Percentiles rank a stretch among this genome's conserved stretches.
Evolutionary conservation across 2,888 invertebrate species (phyloP).

Genomic region (Eristalis tenax): DNA sequence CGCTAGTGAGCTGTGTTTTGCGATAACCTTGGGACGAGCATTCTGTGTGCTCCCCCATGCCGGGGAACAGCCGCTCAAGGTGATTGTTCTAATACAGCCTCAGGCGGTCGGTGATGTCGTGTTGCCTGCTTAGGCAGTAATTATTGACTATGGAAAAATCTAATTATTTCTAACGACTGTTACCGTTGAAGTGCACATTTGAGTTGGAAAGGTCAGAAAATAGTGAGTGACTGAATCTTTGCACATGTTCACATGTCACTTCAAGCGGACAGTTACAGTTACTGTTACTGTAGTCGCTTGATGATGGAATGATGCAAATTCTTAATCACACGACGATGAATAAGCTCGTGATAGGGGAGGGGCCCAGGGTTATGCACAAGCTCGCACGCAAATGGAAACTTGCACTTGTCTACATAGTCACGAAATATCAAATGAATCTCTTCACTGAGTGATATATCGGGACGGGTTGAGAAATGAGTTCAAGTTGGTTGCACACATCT

Average conservation of each 20-base stretch:
- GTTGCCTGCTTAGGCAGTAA: slow-evolving; percentile 27
- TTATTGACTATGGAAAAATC: slow-evolving; percentile 29
- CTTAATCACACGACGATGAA: not conserved
- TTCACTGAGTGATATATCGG: not conserved
- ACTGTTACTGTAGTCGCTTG: not conserved
- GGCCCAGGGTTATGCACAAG: not conserved
- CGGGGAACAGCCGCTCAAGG: slow-evolving; percentile 15
- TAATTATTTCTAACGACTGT: slow-evolving; percentile 28
- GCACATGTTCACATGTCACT: not conserved
- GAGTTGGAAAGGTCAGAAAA: slow-evolving; percentile 22
- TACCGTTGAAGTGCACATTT: not conserved
- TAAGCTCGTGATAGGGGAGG: not conserved
- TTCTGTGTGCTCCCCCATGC: not conserved
- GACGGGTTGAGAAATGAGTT: not conserved
- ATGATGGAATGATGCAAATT: not conserved
- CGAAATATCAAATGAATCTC: not conserved
- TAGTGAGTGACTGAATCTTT: not conserved
- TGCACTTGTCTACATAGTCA: not conserved
- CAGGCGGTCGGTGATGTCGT: slow-evolving; percentile 23
- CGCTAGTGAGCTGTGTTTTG: slow-evolving; percentile 9
- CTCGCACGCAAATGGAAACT: not conserved
- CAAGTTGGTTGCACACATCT: not conserved
- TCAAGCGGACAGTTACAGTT: too few species aligned
- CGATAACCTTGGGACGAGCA: slow-evolving; percentile 42
- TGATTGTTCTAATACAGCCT: slow-evolving; percentile 19